Evolutionary conservation across 2,888 invertebrate genomes (phyloP), one percentile per base, ranked within the genome.

Genomic region (Glomeris marginata): DNA sequence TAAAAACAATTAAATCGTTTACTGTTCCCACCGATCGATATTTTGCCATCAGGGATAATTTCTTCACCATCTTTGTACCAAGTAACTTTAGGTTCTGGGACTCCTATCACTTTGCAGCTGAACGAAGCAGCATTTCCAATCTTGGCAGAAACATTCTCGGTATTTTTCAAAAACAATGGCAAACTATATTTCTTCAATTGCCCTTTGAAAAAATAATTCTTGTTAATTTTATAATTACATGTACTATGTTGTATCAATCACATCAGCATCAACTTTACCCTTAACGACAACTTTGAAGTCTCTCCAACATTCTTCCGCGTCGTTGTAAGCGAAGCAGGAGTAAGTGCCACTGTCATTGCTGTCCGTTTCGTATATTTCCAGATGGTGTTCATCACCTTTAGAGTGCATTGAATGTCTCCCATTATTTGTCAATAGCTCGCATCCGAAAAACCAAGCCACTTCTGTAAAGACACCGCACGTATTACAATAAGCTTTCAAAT

Each of bases 1-100:
- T 40, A 45, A 34, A 38, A 37, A 16, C 1, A 41, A n/a, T 40
- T 40, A 33, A 34, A 53, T 34, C 13, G 40, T 21, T 28, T 8
- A 8, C 28, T n/a, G n/a, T 6, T 41, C 51, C 21, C 41, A 56
- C 56, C 51, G 57, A 47, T 44, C 49, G 28, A 43, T 51, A 54
- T n/a, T 55, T 21, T 35, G 11, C 34, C 44, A 20, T 15, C 37
- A 5, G 38, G 28, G 1, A 38, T 16, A 37, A 62, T 53, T 33
- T 61, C 59, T 49, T 64, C 57, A 18, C 64, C 66, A 54, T 68
- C 67, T 54, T 67, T 63, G 56, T 64, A 66, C 67, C 72, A 71
- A 20, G 61, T 61, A 35, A 72, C 62, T 38, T 62, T 59, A 0
- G 73, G 72, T 54, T 66, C 66, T 11, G 74, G 73, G 51, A 68